phyloP scores from a whole-genome alignment of 2,888 invertebrate species.

The Dexiosoma caninum region DNA sequence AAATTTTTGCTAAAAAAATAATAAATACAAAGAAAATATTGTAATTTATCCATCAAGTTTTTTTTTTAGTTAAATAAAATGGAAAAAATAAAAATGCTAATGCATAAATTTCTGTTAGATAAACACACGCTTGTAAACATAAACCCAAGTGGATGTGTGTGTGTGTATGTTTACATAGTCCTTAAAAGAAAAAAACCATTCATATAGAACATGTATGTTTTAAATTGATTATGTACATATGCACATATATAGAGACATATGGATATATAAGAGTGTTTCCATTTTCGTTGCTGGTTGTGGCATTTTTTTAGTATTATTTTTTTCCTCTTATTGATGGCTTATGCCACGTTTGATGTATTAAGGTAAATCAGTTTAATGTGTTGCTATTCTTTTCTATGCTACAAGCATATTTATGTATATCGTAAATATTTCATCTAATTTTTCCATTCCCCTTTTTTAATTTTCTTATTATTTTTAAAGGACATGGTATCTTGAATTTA shows the following conservation, averaged over 20 bases:
- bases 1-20: constrained; percentile 1
- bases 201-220: neutral
- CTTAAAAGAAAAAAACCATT: too few relatives aligned
- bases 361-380: constrained; percentile 63
- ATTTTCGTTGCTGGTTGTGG: neutral
- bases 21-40: constrained; percentile 37
- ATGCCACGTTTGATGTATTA: constrained; percentile 60
- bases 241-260: too few relatives aligned
- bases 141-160: neutral
- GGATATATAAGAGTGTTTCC: too few relatives aligned
- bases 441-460: neutral
- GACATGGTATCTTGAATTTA: constrained; percentile 24
- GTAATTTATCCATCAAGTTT: constrained; percentile 18
- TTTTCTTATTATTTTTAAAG: constrained; percentile 3
- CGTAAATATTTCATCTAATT: constrained; percentile 10
- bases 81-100: constrained; percentile 8
- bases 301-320: constrained; percentile 21
- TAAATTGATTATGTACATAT: neutral
- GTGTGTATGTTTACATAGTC: neutral
- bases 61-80: neutral
- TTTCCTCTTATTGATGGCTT: constrained; percentile 63
- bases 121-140: neutral
- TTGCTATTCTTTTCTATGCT: constrained; percentile 49
- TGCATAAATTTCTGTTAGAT: constrained; percentile 38
- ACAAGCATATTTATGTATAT: neutral